Evolutionary conservation across 2,113 vertebrate genomes (phyloP).

Genomic region (Hypanus sabinus): DNA sequence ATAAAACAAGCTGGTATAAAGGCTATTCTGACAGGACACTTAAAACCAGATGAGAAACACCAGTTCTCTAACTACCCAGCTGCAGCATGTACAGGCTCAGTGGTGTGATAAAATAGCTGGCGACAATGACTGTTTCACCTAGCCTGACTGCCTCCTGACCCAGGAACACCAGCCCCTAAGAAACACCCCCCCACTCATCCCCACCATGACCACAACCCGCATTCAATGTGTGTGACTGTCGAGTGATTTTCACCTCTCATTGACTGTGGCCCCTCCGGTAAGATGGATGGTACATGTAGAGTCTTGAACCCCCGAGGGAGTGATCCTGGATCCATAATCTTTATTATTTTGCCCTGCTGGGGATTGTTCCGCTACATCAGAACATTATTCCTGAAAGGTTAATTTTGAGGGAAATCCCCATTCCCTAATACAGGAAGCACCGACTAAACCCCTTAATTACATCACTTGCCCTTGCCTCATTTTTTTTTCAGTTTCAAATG

Average conservation of each 20-base stretch:
- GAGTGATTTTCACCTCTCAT: neutral
- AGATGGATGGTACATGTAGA: neutral
- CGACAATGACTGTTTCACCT: neutral
- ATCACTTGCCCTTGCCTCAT: neutral
- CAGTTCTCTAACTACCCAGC: neutral
- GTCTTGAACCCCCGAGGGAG: neutral
- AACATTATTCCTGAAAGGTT: no score
- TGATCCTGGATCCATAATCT: neutral
- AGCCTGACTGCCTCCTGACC: neutral
- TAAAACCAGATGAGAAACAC: neutral
- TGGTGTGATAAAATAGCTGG: neutral
- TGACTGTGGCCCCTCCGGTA: no score
- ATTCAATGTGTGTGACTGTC: no score
- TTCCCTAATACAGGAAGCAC: no score
- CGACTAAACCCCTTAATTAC: neutral
- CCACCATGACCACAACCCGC: neutral
- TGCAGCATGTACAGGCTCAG: neutral
- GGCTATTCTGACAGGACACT: neutral
- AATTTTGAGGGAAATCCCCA: no score
- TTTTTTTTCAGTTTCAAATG: no score
- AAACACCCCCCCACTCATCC: neutral
- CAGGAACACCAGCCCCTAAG: no score
- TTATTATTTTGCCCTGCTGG: no score
- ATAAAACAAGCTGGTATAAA: neutral
- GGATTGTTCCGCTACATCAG: neutral